Evolutionary conservation across 2,113 vertebrate genomes (phyloP).

Genomic region (Rhizomys pruinosus): DNA sequence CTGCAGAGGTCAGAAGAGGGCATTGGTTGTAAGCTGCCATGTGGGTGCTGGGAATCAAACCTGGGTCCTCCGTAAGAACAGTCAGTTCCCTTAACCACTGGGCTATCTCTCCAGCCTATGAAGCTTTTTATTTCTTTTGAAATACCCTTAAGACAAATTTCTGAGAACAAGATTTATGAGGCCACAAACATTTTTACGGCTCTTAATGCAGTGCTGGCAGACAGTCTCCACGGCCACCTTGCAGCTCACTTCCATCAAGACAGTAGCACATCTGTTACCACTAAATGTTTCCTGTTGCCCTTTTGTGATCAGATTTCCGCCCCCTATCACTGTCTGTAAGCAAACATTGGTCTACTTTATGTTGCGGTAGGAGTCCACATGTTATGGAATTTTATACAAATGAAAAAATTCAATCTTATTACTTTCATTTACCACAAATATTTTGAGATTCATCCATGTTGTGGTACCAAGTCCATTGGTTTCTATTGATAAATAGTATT

Average conservation of each 20-base stretch:
- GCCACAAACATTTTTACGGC: slow-evolving; percentile 29
- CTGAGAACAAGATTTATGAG: slow-evolving; percentile 34
- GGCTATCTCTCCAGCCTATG: no score
- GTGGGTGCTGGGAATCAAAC: no score
- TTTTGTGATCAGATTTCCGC: not conserved
- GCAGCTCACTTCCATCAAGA: not conserved
- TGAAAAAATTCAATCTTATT: not conserved
- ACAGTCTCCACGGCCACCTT: not conserved
- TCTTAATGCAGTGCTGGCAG: slow-evolving; percentile 12
- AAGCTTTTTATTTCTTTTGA: slow-evolving; percentile 49
- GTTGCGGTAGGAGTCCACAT: not conserved
- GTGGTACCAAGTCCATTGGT: not conserved
- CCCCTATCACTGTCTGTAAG: not conserved
- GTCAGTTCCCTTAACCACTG: no score
- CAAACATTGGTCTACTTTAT: not conserved
- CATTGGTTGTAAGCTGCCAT: no score
- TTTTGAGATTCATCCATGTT: slow-evolving; percentile 22
- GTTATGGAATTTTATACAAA: slow-evolving; percentile 39
- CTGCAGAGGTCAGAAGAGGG: no score
- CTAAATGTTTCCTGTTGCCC: not conserved
- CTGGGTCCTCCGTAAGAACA: no score
- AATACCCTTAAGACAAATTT: slow-evolving; percentile 43
- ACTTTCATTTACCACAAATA: not conserved
- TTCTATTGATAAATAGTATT: not conserved
- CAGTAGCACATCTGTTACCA: not conserved